Evolutionary conservation across 2,797 vertebrate genomes (phyloP).

Genomic region (Lepilemur septentrionalis): DNA sequence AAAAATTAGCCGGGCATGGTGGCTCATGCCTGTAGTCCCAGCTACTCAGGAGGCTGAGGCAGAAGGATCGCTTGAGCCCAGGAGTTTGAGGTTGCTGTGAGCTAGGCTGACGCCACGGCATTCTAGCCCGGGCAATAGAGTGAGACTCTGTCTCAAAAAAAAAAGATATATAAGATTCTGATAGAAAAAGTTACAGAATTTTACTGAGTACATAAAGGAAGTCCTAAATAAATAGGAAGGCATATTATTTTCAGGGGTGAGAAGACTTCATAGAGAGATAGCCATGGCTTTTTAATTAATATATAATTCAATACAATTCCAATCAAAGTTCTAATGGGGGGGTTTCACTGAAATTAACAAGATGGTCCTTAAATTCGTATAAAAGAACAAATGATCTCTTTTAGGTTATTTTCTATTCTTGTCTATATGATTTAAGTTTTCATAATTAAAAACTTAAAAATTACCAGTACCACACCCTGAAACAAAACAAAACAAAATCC

Average conservation of each 20-base stretch:
- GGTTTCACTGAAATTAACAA: slow-evolving; percentile 11
- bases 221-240: neutral
- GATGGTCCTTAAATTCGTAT: neutral
- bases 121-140: too few relatives aligned
- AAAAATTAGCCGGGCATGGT: too few relatives aligned
- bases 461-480: neutral
- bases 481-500: slow-evolving; percentile 32
- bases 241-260: slow-evolving; percentile 2
- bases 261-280: neutral
- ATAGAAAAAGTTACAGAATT: neutral
- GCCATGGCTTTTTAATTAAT: neutral
- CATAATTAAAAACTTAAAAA: neutral
- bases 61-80: too few relatives aligned
- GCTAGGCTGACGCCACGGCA: too few relatives aligned
- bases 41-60: too few relatives aligned
- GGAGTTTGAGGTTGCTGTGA: too few relatives aligned
- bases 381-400: neutral
- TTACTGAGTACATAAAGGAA: slow-evolving; percentile 7
- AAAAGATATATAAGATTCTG: neutral
- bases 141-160: too few relatives aligned
- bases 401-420: neutral
- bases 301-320: neutral
- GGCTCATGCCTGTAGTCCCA: too few relatives aligned
- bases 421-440: neutral
- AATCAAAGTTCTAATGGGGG: neutral